phyloP scores from a whole-genome alignment of 2,888 invertebrate genomes.

The Tortricodes alternella region DNA sequence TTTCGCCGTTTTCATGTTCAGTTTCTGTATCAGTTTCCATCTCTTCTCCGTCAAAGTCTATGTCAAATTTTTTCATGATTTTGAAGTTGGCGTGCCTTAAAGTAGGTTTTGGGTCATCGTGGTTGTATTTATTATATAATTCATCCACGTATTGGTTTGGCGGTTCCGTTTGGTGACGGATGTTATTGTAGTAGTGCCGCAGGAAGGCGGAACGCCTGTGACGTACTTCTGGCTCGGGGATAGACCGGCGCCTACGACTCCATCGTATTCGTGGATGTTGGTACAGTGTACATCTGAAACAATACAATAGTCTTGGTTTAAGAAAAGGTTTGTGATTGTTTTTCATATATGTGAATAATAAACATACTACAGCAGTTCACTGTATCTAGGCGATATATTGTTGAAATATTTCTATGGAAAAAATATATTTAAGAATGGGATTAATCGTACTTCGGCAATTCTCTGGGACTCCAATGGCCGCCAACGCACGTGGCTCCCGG shows the following conservation, averaged over 20 bases:
- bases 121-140: constrained; percentile 75
- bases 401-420: background rate
- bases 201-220: constrained; percentile 68
- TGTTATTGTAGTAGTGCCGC: constrained; percentile 68
- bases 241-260: constrained; percentile 86
- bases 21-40: constrained; percentile 50
- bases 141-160: constrained; percentile 60
- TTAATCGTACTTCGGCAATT: constrained; percentile 87
- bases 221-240: constrained; percentile 65
- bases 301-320: background rate
- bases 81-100: constrained; percentile 74
- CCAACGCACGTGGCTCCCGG: constrained; percentile 97
- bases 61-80: constrained; percentile 73
- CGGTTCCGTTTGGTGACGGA: constrained; percentile 53
- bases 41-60: constrained; percentile 55
- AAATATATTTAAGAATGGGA: background rate
- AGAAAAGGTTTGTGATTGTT: no score
- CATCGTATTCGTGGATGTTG: constrained; percentile 94
- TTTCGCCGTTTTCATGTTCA: constrained; percentile 49
- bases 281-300: constrained; percentile 87
- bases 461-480: constrained; percentile 95
- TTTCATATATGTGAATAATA: no score
- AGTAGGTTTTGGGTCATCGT: constrained; percentile 66
- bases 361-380: no score
- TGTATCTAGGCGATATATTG: no score